Percentiles rank a stretch among this genome's conserved stretches.
These are phyloP conservation scores for Mesodorylaimus sp. DNA, from an alignment of 2,888 invertebrate species.

Conservation along the genomic window DNA sequence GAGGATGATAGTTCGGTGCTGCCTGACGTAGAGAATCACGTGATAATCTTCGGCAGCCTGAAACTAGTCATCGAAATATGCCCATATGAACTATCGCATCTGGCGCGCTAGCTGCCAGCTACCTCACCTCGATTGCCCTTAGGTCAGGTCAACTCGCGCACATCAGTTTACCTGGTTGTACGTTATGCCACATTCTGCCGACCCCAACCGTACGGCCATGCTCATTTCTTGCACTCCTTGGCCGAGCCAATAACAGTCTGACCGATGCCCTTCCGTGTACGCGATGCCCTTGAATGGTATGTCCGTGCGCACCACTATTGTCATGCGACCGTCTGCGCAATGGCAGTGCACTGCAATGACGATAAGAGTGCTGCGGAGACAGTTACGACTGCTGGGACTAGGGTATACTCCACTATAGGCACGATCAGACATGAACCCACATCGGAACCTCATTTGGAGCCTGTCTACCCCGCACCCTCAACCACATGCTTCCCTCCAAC, in stretches of 20 bases:
- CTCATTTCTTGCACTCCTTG: neutral
- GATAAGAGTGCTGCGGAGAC: too few relatives aligned
- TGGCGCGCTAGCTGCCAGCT: too few relatives aligned
- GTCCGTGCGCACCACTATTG: neutral
- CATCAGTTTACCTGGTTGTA: neutral
- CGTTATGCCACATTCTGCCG: neutral
- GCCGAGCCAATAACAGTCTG: neutral
- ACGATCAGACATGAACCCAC: too few relatives aligned
- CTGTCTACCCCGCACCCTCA: too few relatives aligned
- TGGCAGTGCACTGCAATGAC: neutral
- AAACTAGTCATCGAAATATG: neutral
- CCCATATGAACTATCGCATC: neutral
- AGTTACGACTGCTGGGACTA: too few relatives aligned
- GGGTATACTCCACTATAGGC: too few relatives aligned
- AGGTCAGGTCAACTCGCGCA: too few relatives aligned
- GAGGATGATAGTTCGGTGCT: neutral
- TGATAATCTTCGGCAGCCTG: neutral
- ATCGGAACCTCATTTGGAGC: too few relatives aligned
- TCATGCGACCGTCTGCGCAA: neutral
- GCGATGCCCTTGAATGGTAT: neutral
- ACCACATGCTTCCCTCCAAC: too few relatives aligned
- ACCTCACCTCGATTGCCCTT: too few relatives aligned
- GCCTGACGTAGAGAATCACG: neutral
- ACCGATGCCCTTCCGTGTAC: neutral
- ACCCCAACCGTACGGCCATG: neutral